These are phyloP conservation scores for Oxytorus armatus DNA, from an alignment of 2,888 invertebrate genomes.

Conservation along the genomic window DNA sequence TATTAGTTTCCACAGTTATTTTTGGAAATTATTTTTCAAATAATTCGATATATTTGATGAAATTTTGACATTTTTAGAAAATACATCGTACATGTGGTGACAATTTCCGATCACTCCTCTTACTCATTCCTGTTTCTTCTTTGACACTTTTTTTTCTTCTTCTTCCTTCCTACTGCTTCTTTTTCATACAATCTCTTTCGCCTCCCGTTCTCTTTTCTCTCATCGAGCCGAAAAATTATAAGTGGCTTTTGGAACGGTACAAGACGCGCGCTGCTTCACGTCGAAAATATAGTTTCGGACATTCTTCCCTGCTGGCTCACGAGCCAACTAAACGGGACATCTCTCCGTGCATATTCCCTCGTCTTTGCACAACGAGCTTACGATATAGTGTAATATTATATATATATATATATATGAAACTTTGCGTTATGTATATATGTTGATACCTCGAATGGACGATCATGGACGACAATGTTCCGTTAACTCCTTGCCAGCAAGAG, in stretches of 20 bases:
- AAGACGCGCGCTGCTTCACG: constrained; percentile 35
- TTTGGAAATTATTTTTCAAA: too few species aligned
- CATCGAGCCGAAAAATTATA: constrained; percentile 35
- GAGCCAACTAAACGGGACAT: constrained; percentile 69
- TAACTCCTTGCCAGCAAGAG: constrained; percentile 63
- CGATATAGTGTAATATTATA: constrained; percentile 9
- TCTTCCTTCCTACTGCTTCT: constrained; percentile 34
- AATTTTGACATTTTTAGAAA: too few species aligned
- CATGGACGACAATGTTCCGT: constrained; percentile 69
- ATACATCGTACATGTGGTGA: too few species aligned
- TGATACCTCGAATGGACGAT: constrained; percentile 50
- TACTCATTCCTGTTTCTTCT: neutral
- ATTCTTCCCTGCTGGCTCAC: constrained; percentile 59
- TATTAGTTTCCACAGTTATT: too few species aligned
- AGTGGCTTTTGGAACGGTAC: constrained; percentile 59
- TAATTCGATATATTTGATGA: too few species aligned
- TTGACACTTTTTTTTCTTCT: neutral
- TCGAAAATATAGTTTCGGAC: constrained; percentile 66
- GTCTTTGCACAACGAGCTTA: constrained; percentile 37
- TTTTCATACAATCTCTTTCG: constrained; percentile 1
- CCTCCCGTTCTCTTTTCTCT: constrained; percentile 5
- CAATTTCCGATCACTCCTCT: neutral
- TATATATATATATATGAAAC: constrained; percentile 15
- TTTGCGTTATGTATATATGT: constrained; percentile 32
- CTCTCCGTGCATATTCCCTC: constrained; percentile 55